Conservation (phyloP, 1,140 invertebrate genomes). For the Cherax quadricarinatus region DNA sequence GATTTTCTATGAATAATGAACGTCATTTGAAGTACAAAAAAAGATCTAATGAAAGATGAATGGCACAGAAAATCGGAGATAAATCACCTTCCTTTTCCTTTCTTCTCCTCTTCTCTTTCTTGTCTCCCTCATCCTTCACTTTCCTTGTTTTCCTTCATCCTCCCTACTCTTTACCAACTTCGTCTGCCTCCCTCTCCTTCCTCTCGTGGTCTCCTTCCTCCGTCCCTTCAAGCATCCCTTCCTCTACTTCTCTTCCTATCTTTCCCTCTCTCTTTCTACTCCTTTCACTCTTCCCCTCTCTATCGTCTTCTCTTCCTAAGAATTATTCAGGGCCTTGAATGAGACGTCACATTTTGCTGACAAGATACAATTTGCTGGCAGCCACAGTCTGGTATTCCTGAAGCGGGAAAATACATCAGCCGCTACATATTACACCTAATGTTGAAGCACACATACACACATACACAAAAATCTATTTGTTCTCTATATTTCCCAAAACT, state of each 20-base stretch:
- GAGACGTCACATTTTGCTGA: slow-evolving; percentile 34
- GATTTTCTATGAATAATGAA: slow-evolving; percentile 31
- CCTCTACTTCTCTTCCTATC: not conserved
- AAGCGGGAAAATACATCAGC: no score
- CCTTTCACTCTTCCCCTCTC: not conserved
- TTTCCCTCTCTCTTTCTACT: not conserved
- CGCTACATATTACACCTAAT: no score
- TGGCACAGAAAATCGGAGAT: slow-evolving; percentile 9
- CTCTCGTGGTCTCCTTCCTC: no score
- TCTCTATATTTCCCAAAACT: no score
- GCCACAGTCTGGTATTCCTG: not conserved
- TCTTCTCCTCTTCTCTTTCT: not conserved
- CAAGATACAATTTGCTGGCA: not conserved
- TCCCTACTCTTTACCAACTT: no score
- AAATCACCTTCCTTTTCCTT: slow-evolving; percentile 9
- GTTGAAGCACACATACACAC: no score
- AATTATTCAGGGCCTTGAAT: slow-evolving; percentile 7
- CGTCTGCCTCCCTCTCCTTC: no score
- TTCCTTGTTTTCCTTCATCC: no score
- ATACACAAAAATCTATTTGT: no score
- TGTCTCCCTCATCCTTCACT: no score
- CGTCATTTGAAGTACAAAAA: slow-evolving; percentile 35
- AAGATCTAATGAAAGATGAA: not conserved
- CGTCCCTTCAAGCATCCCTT: no score
- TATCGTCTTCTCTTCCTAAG: not conserved